Base-by-base conservation (phyloP, 2,888 invertebrate species). In the Zelleria hepariella region DNA sequence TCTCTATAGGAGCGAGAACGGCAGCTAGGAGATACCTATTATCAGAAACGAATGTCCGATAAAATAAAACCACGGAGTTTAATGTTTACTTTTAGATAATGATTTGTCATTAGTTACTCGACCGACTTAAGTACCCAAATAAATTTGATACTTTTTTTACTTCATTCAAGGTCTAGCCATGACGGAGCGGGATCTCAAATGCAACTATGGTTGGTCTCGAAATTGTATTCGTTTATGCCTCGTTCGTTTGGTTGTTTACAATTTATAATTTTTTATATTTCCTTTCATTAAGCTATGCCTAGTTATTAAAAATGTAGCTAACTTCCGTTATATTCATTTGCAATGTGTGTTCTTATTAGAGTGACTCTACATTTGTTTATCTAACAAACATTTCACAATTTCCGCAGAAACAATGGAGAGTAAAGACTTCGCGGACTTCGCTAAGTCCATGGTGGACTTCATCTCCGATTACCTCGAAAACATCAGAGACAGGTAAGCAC, bases 371-470 rank as follows among this genome's bases (percentile, higher is more conserved):
- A 15, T 47, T 42, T 32, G 8, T n/a, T 57, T 20, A 1, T 21
- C 48, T n/a, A n/a, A n/a, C n/a, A n/a, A n/a, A n/a, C n/a, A n/a
- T n/a, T n/a, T n/a, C n/a, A 42, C 32, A 65, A 58, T 60, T 2
- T 63, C 76, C 75, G 51, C 80, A 89, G 89, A 83, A 63, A 72
- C 80, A 65, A 96, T 96, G 96, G 95, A 96, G 78, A 92, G 94
- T 51, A 91, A 92, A 67, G 93, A 94, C 69, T 96, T 96, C 78
- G 94, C 93, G 78, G 94, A 95, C 69, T 96, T 96, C 77, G 96
- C 97, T 63, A 96, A 95, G 80, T 95, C 96, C 74, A 98, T 98
- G 96, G 93, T 96, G 48, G 97, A 98, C 74, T 98, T 96, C 80
- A 96, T 98, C 62, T 94, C 95, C 7, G 93, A 96, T 73, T 99